Evolutionary conservation across 2,113 vertebrate genomes (phyloP), one percentile per base, ranked within the genome.

Genomic region (western clawed frog (Xenopus tropicalis)): DNA sequence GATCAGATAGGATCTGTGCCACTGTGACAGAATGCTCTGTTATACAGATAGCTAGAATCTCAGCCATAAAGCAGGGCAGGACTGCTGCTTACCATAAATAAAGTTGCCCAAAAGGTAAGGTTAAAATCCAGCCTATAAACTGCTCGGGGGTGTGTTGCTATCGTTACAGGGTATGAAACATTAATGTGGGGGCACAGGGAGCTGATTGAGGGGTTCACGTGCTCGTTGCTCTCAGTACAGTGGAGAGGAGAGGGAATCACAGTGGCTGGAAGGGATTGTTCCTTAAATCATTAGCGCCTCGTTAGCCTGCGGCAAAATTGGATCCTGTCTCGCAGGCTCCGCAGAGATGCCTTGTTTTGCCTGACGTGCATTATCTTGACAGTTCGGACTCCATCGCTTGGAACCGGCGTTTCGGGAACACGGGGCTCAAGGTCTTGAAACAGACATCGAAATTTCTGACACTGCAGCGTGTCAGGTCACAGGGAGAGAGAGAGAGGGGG

Each of bases 311-410:
- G 62, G 72, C 72, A 62, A 48, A 75, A 75, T 69, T 54, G 57
- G 66, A 75, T 62, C 72, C 51, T n/a, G 57, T 4, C 25, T 37
- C 14, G 72, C 64, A 19, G 43, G 46, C 12, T 69, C 63, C 63
- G 42, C 29, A 23, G 71, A 44, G 71, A 66, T 46, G 71, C 29
- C 61, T 68, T 68, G 52, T 75, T 75, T 69, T 69, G 72, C 72
- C 69, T 75, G 65, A 43, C 57, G n/a, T 61, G 72, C 72, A 75
- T 69, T 75, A 69, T 75, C 24, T 43, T 75, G 72, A 75, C 71
- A 66, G 71, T 24, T 73, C 57, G 17, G 62, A 57, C 25, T 66
- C 71, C 58, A 48, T 51, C 46, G 19, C 46, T 66, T 58, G 48
- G 70, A 48, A 58, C 62, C 11, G 20, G 4, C n/a, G 12, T 20